Conservation (phyloP, 1,140 invertebrate species). For the Drosophila sturtevanti region DNA sequence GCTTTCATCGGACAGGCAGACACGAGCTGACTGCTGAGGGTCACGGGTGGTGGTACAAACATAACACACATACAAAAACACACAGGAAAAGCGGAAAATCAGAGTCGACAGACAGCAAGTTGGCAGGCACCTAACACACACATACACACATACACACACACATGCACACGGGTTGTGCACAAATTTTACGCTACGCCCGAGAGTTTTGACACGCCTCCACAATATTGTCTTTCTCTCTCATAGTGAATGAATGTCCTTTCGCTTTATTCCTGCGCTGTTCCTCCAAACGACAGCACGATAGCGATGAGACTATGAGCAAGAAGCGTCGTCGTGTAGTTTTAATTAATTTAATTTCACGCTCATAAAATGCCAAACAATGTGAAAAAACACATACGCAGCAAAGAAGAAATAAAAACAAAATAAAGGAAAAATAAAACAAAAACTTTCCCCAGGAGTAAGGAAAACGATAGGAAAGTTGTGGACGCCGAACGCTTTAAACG, state of each 20-base stretch:
- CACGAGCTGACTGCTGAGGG: not conserved
- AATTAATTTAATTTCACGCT: constrained; percentile 78
- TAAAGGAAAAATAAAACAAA: no score
- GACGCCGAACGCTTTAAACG: constrained; percentile 25
- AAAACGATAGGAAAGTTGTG: constrained; percentile 20
- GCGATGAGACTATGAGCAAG: constrained; percentile 13
- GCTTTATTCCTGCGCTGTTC: not conserved
- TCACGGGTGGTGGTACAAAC: not conserved
- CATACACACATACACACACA: constrained; percentile 2
- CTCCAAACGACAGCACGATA: not conserved
- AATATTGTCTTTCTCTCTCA: not conserved
- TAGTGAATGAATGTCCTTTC: constrained; percentile 18
- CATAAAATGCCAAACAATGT: constrained; percentile 72
- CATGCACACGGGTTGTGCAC: not conserved
- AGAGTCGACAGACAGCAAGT: constrained; percentile 31
- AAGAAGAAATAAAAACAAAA: constrained; percentile 3
- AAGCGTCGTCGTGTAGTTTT: constrained; percentile 55
- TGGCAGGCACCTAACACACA: constrained; percentile 7
- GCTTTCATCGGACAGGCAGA: constrained; percentile 13
- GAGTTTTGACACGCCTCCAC: constrained; percentile 6
- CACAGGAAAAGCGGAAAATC: constrained; percentile 10
- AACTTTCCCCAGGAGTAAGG: not conserved
- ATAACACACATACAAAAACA: not conserved
- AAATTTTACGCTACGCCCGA: constrained; percentile 16
- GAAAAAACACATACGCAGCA: constrained; percentile 41